phyloP scores from a whole-genome alignment of 2,797 vertebrate species.

The Atherinosoma microstoma region DNA sequence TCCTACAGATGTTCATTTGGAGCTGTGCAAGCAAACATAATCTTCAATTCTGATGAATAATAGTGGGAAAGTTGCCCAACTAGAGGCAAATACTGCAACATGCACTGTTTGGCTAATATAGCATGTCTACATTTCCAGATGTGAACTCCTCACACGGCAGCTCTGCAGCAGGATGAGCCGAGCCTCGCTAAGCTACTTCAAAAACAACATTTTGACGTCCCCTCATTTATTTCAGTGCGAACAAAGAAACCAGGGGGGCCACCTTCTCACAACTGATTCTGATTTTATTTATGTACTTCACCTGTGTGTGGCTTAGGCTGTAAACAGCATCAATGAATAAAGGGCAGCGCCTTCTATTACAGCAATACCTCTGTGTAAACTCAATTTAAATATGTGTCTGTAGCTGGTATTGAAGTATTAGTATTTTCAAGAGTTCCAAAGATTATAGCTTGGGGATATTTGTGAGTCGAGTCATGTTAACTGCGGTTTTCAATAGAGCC shows the following conservation, averaged over 20 bases:
- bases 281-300: background rate
- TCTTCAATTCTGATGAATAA: background rate
- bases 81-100: background rate
- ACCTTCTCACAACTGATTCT: background rate
- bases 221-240: slow-evolving; percentile 25
- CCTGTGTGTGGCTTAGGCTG: background rate
- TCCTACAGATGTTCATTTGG: background rate
- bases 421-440: slow-evolving; percentile 40
- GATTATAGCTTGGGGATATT: slow-evolving; percentile 64
- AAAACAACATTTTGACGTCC: slow-evolving; percentile 6
- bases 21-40: background rate
- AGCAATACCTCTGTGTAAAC: slow-evolving; percentile 33
- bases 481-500: slow-evolving; percentile 49
- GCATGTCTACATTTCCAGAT: background rate
- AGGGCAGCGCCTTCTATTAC: slow-evolving; percentile 19
- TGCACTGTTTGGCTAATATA: background rate
- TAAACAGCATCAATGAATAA: slow-evolving; percentile 13
- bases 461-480: slow-evolving; percentile 65
- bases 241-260: background rate
- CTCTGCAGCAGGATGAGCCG: slow-evolving; percentile 8
- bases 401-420: slow-evolving; percentile 44
- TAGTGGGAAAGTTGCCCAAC: background rate
- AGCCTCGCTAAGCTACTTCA: background rate
- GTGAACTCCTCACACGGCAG: background rate
- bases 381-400: slow-evolving; percentile 41